These are phyloP conservation scores for Hemaris fuciformis DNA, from an alignment of 2,888 invertebrate genomes.

Conservation along the genomic window DNA sequence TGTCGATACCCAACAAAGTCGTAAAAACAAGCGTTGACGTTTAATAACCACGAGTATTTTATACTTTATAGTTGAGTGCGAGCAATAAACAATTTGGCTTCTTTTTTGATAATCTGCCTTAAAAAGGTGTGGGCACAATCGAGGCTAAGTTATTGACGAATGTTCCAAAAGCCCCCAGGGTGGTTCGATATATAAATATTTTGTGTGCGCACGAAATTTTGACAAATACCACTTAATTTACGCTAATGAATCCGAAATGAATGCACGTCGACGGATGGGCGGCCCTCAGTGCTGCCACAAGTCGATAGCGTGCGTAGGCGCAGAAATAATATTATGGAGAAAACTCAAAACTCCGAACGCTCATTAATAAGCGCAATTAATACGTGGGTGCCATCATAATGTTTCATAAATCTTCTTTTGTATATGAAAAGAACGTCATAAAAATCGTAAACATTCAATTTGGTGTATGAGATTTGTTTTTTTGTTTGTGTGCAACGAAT, in stretches of 20 bases:
- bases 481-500: background rate
- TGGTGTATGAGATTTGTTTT: background rate
- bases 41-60: constrained; percentile 54
- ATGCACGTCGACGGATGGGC: constrained; percentile 65
- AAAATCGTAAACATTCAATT: background rate
- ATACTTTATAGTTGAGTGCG: constrained; percentile 46
- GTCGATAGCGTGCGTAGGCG: constrained; percentile 43
- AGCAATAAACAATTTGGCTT: constrained; percentile 53
- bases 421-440: constrained; percentile 6
- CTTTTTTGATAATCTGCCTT: constrained; percentile 38
- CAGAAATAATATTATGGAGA: constrained; percentile 39
- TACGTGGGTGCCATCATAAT: constrained; percentile 1
- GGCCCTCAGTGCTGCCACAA: constrained; percentile 46
- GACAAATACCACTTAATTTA: constrained; percentile 81
- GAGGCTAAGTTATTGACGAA: constrained; percentile 56
- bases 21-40: constrained; percentile 67
- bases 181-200: constrained; percentile 72
- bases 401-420: constrained; percentile 5
- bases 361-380: constrained; percentile 6
- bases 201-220: constrained; percentile 67
- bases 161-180: constrained; percentile 49
- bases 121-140: constrained; percentile 54
- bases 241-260: constrained; percentile 76
- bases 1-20: constrained; percentile 57
- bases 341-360: constrained; percentile 26